Conservation (phyloP, 2,888 invertebrate species). For the Leptopilina myrica region DNA sequence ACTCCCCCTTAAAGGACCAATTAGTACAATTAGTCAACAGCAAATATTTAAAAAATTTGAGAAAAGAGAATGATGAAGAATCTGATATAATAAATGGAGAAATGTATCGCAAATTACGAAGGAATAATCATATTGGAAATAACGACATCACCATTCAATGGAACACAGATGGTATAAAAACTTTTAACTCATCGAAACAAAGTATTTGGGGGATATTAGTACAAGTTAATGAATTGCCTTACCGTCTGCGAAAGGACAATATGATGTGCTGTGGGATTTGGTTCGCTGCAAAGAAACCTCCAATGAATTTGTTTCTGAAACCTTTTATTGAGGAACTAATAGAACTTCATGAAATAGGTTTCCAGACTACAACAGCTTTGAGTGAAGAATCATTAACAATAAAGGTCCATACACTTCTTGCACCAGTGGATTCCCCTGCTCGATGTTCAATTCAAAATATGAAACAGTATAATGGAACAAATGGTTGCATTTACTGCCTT, state of each 20-base stretch:
- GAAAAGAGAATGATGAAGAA: background rate
- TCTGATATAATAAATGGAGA: slow-evolving; percentile 38
- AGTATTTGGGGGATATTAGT: slow-evolving; percentile 33
- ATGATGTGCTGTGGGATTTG: slow-evolving; percentile 41
- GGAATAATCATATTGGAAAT: slow-evolving; percentile 1
- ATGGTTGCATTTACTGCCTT: slow-evolving; percentile 48
- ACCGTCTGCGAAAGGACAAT: slow-evolving; percentile 25
- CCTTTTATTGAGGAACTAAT: slow-evolving; percentile 46
- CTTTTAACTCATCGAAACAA: background rate
- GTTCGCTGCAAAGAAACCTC: background rate
- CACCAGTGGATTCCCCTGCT: background rate
- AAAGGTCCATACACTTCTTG: slow-evolving; percentile 45
- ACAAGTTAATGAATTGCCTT: slow-evolving; percentile 35
- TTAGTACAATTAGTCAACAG: slow-evolving; percentile 33
- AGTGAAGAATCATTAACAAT: slow-evolving; percentile 9
- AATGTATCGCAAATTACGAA: slow-evolving; percentile 13
- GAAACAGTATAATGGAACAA: slow-evolving; percentile 48
- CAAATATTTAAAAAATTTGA: slow-evolving; percentile 14
- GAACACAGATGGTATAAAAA: slow-evolving; percentile 40
- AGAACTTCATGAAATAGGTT: slow-evolving; percentile 43
- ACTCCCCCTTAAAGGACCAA: slow-evolving; percentile 36
- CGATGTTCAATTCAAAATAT: slow-evolving; percentile 44
- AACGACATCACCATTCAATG: slow-evolving; percentile 36
- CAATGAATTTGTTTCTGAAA: background rate
- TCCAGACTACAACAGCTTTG: slow-evolving; percentile 19